Conservation (phyloP, 2,888 invertebrate species). For the Nasonia oneida region DNA sequence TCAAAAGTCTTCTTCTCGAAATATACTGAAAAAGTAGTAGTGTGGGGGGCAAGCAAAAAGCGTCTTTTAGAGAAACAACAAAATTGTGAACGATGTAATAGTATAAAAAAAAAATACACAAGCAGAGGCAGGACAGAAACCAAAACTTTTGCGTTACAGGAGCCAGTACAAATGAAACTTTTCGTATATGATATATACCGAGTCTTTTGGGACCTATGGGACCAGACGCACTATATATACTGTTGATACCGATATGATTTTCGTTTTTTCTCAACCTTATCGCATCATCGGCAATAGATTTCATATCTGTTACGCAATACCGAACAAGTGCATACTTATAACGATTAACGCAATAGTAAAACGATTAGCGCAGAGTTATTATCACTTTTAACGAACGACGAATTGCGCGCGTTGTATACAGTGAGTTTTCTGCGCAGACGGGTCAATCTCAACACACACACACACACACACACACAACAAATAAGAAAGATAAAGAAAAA, state of each 20-base stretch:
- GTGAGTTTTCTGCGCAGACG: not conserved
- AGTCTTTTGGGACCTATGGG: conserved; percentile 54
- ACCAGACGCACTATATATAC: conserved; percentile 26
- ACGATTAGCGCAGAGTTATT: conserved; percentile 12
- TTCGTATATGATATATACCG: conserved; percentile 13
- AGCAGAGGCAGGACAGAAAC: conserved; percentile 1
- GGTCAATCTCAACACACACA: not conserved
- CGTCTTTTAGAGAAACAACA: not conserved
- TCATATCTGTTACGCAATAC: not conserved
- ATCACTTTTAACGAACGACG: not conserved
- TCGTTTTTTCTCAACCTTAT: not conserved
- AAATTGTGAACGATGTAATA: not conserved
- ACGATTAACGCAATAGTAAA: not conserved
- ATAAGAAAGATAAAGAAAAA: not conserved
- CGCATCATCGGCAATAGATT: not conserved
- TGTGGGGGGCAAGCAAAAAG: not conserved
- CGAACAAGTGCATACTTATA: conserved; percentile 11
- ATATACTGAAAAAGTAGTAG: not conserved
- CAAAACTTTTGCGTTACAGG: conserved; percentile 36
- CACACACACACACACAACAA: not conserved
- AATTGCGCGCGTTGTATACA: not conserved
- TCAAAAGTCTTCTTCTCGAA: conserved; percentile 56
- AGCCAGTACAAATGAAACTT: conserved; percentile 34
- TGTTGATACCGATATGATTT: not conserved
- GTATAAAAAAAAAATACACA: not conserved